Base-by-base conservation (phyloP, 2,113 vertebrate species). In the Corvus cornix region DNA sequence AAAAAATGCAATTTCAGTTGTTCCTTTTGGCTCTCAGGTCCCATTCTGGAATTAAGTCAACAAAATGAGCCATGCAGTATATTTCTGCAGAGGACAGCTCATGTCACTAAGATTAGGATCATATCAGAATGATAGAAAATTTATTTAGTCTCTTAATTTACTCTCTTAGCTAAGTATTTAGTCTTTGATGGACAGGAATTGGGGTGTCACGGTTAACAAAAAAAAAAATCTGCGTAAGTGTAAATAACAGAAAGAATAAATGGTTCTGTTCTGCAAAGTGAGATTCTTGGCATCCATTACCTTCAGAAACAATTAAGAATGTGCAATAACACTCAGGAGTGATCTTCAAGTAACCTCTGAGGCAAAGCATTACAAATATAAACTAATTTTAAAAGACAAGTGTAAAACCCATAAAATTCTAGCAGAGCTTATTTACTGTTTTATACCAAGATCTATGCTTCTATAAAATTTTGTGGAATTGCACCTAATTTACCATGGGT, bases 331-430 rank as follows among this genome's bases (percentile, higher is more conserved):
- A 5, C 48, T 83, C 41, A 81, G 60, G 60, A 84, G 20, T 46
- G 60, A 87, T 87, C 76, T 90, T 90, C 79, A 77, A 78, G 41
- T 46, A 88, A 89, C 68, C 68, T 90, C 69, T 60, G 44, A 78
- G n/a, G 73, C 24, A 92, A 80, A 90, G 22, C 41, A 75, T 81
- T 96, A 68, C 41, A 94, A 92, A 80, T 21, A 77, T 67, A 78
- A 90, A 56, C 60, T 90, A 78, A 87, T 88, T 93, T 89, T 43
- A 77, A 83, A 94, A 93, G 91, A 70, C 28, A 76, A 35, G 41
- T 82, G 35, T 79, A 94, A 84, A 70, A 2, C 1, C 20, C 67
- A 90, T 89, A 84, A 83, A 95, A 80, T 74, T 82, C 55, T 80
- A 89, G 67, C 53, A 96, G 33, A 48, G 10, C 23, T 90, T 89